A percentile compares a stretch with the other conserved stretches of the same genome.
These are phyloP conservation scores for Cyrtorhinus lividipennis DNA, from an alignment of 1,140 invertebrate species.

Conservation along the genomic window DNA sequence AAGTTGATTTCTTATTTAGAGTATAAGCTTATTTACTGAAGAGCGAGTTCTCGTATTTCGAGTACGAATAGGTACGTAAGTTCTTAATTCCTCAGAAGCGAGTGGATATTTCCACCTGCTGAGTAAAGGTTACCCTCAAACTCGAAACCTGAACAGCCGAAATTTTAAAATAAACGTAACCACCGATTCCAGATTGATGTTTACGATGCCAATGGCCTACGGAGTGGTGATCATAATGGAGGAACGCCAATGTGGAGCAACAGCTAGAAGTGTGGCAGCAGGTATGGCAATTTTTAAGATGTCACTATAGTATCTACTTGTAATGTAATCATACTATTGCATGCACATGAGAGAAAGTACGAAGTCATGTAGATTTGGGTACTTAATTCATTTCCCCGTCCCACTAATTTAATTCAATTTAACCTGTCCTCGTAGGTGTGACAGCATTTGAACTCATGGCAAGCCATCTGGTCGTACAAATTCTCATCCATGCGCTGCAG, in stretches of 20 bases:
- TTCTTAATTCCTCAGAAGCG: neutral
- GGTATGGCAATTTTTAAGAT: no score
- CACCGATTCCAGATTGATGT: neutral
- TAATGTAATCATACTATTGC: neutral
- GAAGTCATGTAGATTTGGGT: no score
- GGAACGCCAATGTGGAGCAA: neutral
- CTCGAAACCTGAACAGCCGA: neutral
- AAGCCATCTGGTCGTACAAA: conserved; percentile 1
- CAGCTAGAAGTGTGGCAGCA: conserved; percentile 9
- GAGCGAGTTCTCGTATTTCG: neutral
- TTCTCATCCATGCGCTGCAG: neutral
- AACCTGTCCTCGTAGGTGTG: no score
- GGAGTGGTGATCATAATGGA: conserved; percentile 12
- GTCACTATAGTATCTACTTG: neutral
- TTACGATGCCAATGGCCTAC: conserved; percentile 6
- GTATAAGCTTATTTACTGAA: no score
- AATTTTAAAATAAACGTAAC: neutral
- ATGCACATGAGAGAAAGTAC: no score
- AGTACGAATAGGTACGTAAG: neutral
- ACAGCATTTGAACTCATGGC: conserved; percentile 1
- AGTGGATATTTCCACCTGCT: neutral
- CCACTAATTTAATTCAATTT: no score
- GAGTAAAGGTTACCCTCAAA: neutral
- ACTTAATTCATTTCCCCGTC: no score
- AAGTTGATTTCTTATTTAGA: no score